Conservation (phyloP, 2,888 invertebrate genomes). For the Germaria angustata region DNA sequence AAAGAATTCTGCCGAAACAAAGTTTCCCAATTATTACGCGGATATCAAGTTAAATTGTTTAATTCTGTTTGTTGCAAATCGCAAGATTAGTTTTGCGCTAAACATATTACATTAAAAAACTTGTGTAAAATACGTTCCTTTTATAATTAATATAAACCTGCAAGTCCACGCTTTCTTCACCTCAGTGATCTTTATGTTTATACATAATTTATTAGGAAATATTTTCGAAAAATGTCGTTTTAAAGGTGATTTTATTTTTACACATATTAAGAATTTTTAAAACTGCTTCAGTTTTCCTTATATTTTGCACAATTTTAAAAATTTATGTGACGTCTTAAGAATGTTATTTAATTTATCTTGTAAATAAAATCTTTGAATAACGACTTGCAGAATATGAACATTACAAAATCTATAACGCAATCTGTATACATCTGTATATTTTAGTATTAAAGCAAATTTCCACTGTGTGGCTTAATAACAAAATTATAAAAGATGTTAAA, state of each 20-base stretch:
- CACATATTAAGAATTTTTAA: slow-evolving; percentile 5
- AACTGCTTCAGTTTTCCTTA: slow-evolving; percentile 6
- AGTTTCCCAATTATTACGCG: slow-evolving; percentile 46
- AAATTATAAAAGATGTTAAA: slow-evolving; percentile 50
- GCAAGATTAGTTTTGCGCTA: not conserved
- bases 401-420: slow-evolving; percentile 31
- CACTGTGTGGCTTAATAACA: slow-evolving; percentile 61
- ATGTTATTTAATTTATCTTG: slow-evolving; percentile 28
- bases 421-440: slow-evolving; percentile 46
- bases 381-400: slow-evolving; percentile 35
- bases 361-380: slow-evolving; percentile 39
- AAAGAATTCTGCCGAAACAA: slow-evolving; percentile 23
- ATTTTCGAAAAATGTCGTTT: not conserved
- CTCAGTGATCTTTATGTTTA: not conserved
- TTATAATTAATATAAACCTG: slow-evolving; percentile 13
- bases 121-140: slow-evolving; percentile 32
- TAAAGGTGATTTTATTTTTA: not conserved
- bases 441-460: slow-evolving; percentile 61
- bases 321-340: not conserved
- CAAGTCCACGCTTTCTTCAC: slow-evolving; percentile 34
- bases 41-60: slow-evolving; percentile 20
- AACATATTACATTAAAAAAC: slow-evolving; percentile 21
- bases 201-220: slow-evolving; percentile 9
- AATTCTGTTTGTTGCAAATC: not conserved
- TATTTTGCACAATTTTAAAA: not conserved